These are phyloP conservation scores for Bombyx mandarina DNA, from an alignment of 1,140 invertebrate species.

Conservation along the genomic window DNA sequence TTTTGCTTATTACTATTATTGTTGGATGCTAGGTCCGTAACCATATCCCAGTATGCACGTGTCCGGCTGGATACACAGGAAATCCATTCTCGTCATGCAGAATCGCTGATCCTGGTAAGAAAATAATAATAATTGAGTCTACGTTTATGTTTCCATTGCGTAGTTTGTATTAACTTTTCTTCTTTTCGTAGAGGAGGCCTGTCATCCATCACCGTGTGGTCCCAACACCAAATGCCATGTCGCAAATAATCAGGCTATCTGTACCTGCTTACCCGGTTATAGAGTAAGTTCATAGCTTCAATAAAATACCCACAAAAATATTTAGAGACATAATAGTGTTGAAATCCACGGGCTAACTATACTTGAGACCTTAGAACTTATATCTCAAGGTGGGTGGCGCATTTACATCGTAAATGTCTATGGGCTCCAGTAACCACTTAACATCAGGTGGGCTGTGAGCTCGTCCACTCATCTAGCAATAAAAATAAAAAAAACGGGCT, in stretches of 20 bases:
- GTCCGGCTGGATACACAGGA: conserved; percentile 86
- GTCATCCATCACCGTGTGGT: conserved; percentile 85
- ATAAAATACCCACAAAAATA: too few relatives aligned
- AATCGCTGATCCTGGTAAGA: conserved; percentile 74
- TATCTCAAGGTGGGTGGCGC: too few relatives aligned
- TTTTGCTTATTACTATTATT: too few relatives aligned
- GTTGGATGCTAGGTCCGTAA: conserved; percentile 73
- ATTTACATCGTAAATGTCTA: too few relatives aligned
- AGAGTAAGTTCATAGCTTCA: conserved; percentile 34
- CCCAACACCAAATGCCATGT: conserved; percentile 85
- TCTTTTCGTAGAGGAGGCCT: conserved; percentile 78
- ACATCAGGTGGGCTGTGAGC: too few relatives aligned
- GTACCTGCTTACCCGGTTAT: conserved; percentile 81
- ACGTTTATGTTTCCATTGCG: background rate
- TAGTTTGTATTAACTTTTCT: conserved; percentile 4
- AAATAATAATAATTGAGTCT: background rate
- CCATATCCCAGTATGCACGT: conserved; percentile 87
- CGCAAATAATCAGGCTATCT: conserved; percentile 80
- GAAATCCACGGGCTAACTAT: too few relatives aligned
- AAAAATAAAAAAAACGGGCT: too few relatives aligned
- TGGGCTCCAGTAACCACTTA: too few relatives aligned
- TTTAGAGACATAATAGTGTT: too few relatives aligned
- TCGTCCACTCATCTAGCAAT: too few relatives aligned
- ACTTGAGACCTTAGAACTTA: too few relatives aligned
- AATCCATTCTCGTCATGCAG: conserved; percentile 80